Percentiles rank a stretch among this genome's conserved stretches.
Evolutionary conservation across 2,888 invertebrate species (phyloP).

Genomic region (Dynastes hyllus): DNA sequence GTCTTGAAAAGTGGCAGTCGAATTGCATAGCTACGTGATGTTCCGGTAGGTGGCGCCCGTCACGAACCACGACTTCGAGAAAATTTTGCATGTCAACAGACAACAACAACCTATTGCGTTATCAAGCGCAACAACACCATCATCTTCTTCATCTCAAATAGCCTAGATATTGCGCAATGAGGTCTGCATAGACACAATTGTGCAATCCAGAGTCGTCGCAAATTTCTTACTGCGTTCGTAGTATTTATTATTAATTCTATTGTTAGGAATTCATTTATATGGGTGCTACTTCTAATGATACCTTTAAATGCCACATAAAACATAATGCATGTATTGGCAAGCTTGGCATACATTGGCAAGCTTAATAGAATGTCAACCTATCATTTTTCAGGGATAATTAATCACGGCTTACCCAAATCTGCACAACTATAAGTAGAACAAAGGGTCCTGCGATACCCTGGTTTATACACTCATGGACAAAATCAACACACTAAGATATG

Average conservation of each 20-base stretch:
- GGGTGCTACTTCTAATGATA: too few relatives aligned
- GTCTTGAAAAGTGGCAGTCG: too few relatives aligned
- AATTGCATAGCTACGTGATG: slow-evolving; percentile 12
- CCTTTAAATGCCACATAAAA: not conserved
- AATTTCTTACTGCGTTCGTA: not conserved
- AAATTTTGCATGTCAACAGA: slow-evolving; percentile 41
- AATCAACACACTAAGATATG: too few relatives aligned
- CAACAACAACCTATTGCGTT: slow-evolving; percentile 44
- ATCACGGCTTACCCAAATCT: too few relatives aligned
- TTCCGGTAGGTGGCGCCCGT: slow-evolving; percentile 44
- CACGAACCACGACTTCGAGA: slow-evolving; percentile 38
- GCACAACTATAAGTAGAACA: too few relatives aligned
- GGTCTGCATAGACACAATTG: slow-evolving; percentile 5
- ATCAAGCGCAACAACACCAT: slow-evolving; percentile 25
- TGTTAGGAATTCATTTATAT: too few relatives aligned
- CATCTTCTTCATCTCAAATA: slow-evolving; percentile 29
- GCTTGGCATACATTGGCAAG: too few relatives aligned
- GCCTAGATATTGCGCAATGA: slow-evolving; percentile 31
- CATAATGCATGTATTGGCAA: not conserved
- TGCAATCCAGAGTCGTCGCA: slow-evolving; percentile 6
- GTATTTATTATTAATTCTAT: not conserved
- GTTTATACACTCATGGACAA: too few relatives aligned
- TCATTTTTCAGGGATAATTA: too few relatives aligned
- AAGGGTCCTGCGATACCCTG: too few relatives aligned
- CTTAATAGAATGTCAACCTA: too few relatives aligned